Percentiles rank a stretch among this genome's conserved stretches.
Conservation (phyloP, 1,140 invertebrate genomes). For the Rhagoletis pomonella region DNA sequence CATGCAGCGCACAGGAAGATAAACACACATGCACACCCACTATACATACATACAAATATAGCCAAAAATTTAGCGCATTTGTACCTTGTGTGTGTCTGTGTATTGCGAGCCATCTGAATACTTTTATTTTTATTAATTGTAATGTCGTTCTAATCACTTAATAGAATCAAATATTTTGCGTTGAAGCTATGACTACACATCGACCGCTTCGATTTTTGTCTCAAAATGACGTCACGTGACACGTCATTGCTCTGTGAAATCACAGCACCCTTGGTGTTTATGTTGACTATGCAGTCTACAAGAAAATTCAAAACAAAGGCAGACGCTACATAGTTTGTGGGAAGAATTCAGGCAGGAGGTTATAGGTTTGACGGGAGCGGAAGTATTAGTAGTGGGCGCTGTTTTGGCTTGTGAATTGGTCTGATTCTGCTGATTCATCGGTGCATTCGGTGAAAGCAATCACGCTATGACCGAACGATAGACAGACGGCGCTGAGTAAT, state of each 20-base stretch:
- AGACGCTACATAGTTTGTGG: not conserved
- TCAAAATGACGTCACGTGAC: conserved; percentile 35
- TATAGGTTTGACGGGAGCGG: too few relatives aligned
- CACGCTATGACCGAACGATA: not conserved
- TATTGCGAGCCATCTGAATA: not conserved
- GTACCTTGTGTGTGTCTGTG: not conserved
- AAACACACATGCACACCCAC: not conserved
- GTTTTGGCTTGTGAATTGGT: not conserved
- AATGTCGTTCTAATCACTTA: conserved; percentile 37
- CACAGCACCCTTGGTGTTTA: not conserved
- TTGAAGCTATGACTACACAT: not conserved
- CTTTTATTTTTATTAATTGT: not conserved
- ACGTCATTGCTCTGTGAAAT: conserved; percentile 37
- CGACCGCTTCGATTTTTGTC: not conserved
- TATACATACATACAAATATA: not conserved
- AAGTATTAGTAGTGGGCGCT: not conserved
- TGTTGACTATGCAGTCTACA: not conserved
- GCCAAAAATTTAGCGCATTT: not conserved
- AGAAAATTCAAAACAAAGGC: conserved; percentile 36
- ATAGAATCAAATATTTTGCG: conserved; percentile 26
- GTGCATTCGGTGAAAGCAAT: conserved; percentile 23
- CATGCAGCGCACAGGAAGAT: not conserved
- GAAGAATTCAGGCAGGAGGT: not conserved
- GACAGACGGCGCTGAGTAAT: not conserved
- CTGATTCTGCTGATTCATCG: conserved; percentile 35